Conservation (phyloP, 2,113 vertebrate genomes). For the Mastomys natalensis region DNA sequence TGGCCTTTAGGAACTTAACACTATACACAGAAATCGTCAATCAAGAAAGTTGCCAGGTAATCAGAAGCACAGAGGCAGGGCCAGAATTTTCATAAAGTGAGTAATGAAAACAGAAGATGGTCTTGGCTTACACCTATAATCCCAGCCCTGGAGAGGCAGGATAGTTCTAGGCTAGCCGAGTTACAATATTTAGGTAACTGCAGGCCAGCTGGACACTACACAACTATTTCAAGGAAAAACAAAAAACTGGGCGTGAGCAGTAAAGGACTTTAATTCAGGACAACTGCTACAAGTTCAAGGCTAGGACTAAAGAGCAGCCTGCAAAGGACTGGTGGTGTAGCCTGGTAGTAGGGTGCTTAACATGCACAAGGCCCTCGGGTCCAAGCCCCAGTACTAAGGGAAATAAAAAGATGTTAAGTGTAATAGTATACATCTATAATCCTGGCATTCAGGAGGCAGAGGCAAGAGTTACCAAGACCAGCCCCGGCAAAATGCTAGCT, state of each 20-base stretch:
- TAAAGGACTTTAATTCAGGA: not conserved
- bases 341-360: not conserved
- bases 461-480: not conserved
- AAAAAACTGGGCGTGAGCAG: not conserved
- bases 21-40: not conserved
- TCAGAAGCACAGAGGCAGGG: not conserved
- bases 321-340: not conserved
- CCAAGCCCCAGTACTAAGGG: not conserved
- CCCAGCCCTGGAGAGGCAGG: not conserved
- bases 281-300: not conserved
- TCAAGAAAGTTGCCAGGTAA: not conserved
- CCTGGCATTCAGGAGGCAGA: not conserved
- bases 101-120: not conserved
- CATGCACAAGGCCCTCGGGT: no score
- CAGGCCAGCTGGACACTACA: not conserved
- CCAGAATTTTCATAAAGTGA: not conserved
- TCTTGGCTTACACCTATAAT: not conserved
- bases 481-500: not conserved
- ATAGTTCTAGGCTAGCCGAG: not conserved
- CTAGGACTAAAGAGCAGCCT: not conserved
- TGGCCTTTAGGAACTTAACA: constrained; percentile 18
- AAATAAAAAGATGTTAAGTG: not conserved
- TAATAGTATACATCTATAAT: not conserved
- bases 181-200: not conserved
- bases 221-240: not conserved